Evolutionary conservation across 2,888 invertebrate genomes (phyloP).

Genomic region (Unio delphinus): DNA sequence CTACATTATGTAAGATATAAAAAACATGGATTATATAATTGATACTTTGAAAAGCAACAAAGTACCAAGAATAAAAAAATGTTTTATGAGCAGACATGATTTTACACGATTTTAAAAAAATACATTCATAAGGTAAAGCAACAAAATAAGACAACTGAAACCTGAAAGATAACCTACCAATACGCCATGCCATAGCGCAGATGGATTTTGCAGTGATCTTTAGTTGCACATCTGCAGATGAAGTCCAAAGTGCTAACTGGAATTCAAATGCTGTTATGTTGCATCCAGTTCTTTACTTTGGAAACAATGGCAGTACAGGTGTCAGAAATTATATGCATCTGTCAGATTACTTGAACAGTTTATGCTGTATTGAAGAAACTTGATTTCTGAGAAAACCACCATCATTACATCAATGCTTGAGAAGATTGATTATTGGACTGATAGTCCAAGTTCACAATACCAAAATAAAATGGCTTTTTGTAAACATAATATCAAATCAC

Average conservation of each 20-base stretch:
- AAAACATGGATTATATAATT: too few species aligned
- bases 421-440: slow-evolving; percentile 31
- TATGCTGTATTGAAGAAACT: slow-evolving; percentile 18
- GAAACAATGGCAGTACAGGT: neutral
- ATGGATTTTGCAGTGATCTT: slow-evolving; percentile 35
- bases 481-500: slow-evolving; percentile 16
- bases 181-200: slow-evolving; percentile 17
- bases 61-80: slow-evolving; percentile 1
- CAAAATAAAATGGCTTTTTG: slow-evolving; percentile 20
- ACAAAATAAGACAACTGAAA: slow-evolving; percentile 16
- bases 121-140: slow-evolving; percentile 11
- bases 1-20: too few species aligned
- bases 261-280: slow-evolving; percentile 26
- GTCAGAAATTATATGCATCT: slow-evolving; percentile 24
- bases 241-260: slow-evolving; percentile 35
- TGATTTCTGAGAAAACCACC: slow-evolving; percentile 13
- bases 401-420: neutral
- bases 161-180: slow-evolving; percentile 22
- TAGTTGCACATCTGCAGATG: slow-evolving; percentile 12
- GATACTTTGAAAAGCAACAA: neutral
- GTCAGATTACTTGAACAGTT: slow-evolving; percentile 23
- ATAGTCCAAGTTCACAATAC: slow-evolving; percentile 34
- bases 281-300: slow-evolving; percentile 30
- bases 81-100: slow-evolving; percentile 7
- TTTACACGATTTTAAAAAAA: slow-evolving; percentile 18